phyloP scores from a whole-genome alignment of 2,888 invertebrate genomes.

The Beris chalybata region DNA sequence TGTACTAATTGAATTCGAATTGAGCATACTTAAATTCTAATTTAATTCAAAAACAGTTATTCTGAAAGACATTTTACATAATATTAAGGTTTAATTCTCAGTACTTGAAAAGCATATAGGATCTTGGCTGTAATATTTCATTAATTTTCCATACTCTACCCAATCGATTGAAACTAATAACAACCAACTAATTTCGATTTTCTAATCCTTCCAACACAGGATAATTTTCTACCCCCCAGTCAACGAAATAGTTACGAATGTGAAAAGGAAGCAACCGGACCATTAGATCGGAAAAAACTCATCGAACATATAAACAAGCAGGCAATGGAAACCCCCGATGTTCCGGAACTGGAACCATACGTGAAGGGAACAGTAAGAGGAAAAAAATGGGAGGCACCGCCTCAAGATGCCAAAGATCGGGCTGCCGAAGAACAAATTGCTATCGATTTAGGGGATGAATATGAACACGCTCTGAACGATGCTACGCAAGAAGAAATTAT shows the following conservation, averaged over 20 bases:
- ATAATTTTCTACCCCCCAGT: slow-evolving; percentile 93
- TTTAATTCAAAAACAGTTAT: no score
- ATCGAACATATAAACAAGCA: slow-evolving; percentile 97
- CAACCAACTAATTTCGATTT: neutral
- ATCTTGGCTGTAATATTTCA: no score
- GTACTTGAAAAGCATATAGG: no score
- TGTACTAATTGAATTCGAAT: no score
- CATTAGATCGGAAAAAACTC: slow-evolving; percentile 90
- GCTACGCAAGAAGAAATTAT: slow-evolving; percentile 97
- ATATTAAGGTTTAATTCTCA: no score
- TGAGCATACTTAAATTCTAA: no score
- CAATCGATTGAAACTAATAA: no score
- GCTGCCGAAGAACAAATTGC: slow-evolving; percentile 90
- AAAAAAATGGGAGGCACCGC: slow-evolving; percentile 87
- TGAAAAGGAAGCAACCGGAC: slow-evolving; percentile 93
- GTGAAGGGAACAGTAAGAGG: slow-evolving; percentile 89
- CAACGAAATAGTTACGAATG: slow-evolving; percentile 97
- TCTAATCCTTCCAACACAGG: slow-evolving; percentile 63
- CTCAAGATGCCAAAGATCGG: slow-evolving; percentile 69
- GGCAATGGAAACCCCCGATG: slow-evolving; percentile 96
- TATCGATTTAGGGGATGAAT: slow-evolving; percentile 92
- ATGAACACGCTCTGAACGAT: slow-evolving; percentile 83
- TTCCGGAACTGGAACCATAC: slow-evolving; percentile 93
- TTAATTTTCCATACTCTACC: no score
- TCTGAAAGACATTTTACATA: no score